Evolutionary conservation across 1,140 invertebrate genomes (phyloP), one percentile per base, ranked within the genome.

Genomic region (Branchinecta lindahli): DNA sequence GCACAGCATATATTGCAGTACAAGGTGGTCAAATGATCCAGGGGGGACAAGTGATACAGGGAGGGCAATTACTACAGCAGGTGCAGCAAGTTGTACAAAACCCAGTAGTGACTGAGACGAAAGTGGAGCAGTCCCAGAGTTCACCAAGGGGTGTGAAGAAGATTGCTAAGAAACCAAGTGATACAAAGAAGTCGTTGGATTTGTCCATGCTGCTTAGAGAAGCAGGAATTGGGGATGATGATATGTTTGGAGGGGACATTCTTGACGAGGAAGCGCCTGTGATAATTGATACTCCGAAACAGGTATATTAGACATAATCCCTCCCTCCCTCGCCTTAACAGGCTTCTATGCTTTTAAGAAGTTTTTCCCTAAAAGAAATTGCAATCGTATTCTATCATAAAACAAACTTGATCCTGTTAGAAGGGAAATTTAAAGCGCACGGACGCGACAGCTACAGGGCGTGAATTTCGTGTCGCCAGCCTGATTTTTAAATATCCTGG

Each of bases 1-100:
- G 81, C n/a, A 80, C 81, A 66, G 76, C 81, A 18, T 75, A 79
- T 45, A 77, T 82, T 52, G 80, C 81, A 66, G 76, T 81, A 47
- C 77, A 76, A 61, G 18, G 52, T 61, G 52, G 52, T 61, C 52
- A 61, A 6, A 20, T 61, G 12, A 15, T 61, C 12, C 52, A 61
- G 18, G 33, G 33, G 33, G 33, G 33, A 33, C 33, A 33, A 33
- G 33, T 33, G 33, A 33, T 33, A 33, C 12, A 61, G 12, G 52
- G 52, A 15, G 52, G 12, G 18, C 52, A 61, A 61, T 3, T 61
- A 15, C 18, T 61, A 61, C 52, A 61, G 6, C 52, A 61, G 52
- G 52, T 61, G 18, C 12, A 12, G 12, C 52, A 61, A 61, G 52
- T 61, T 61, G 18, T 61, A 20, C 52, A 61, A 61, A 61, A 61